Conservation (phyloP, 2,888 invertebrate genomes). For the Marronus borbonicus region DNA sequence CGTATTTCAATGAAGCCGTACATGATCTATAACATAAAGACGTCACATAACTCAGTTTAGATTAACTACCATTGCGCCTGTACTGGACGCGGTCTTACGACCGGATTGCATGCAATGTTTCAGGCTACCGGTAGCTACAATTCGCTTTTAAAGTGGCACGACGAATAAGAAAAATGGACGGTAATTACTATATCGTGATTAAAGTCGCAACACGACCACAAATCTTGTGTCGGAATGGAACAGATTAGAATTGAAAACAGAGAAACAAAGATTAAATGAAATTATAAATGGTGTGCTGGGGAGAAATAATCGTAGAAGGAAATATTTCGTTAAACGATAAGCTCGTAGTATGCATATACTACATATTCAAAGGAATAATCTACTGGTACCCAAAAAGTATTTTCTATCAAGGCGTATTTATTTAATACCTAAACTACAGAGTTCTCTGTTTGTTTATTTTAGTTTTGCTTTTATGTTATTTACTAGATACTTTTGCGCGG, state of each 20-base stretch:
- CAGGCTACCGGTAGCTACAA: slow-evolving; percentile 15
- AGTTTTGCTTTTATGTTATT: too few species aligned
- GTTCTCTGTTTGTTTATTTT: too few species aligned
- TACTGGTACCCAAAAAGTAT: too few species aligned
- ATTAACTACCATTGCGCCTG: slow-evolving; percentile 61
- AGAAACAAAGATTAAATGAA: neutral
- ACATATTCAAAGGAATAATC: too few species aligned
- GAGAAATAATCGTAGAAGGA: neutral
- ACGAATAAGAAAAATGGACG: slow-evolving; percentile 13
- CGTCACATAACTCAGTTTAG: slow-evolving; percentile 61
- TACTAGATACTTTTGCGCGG: too few species aligned
- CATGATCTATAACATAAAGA: slow-evolving; percentile 63
- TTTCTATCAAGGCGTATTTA: too few species aligned
- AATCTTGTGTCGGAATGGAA: slow-evolving; percentile 11
- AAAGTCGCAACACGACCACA: slow-evolving; percentile 9
- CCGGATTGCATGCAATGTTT: slow-evolving; percentile 55
- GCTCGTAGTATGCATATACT: too few species aligned
- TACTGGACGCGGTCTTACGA: slow-evolving; percentile 60
- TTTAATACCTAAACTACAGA: too few species aligned
- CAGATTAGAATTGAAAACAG: slow-evolving; percentile 4
- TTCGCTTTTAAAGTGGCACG: slow-evolving; percentile 26
- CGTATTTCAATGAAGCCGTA: slow-evolving; percentile 62
- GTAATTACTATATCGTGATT: slow-evolving; percentile 26
- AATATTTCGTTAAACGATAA: neutral
- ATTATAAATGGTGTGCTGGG: neutral